Conservation (phyloP, 1,140 invertebrate genomes). For the Papilio glaucus region DNA sequence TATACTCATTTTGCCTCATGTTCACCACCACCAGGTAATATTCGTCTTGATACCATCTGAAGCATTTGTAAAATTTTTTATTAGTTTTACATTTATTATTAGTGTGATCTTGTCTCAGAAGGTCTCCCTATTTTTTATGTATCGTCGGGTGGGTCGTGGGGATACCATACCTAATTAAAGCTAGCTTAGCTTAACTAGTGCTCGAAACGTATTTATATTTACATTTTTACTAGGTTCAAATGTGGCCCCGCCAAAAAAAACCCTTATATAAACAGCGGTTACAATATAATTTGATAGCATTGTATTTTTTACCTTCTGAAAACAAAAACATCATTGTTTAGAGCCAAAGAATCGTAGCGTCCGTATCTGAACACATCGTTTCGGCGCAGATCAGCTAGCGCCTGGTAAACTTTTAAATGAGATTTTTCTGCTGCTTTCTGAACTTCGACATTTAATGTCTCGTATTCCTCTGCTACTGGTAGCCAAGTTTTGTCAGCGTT, state of each 20-base stretch:
- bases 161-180: too few species aligned
- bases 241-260: too few species aligned
- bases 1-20: constrained; percentile 57
- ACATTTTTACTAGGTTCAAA: too few species aligned
- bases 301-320: constrained; percentile 60
- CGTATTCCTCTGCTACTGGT: constrained; percentile 87
- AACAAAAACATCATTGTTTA: constrained; percentile 69
- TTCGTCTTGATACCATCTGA: constrained; percentile 64
- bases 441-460: constrained; percentile 82
- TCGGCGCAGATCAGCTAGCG: constrained; percentile 58
- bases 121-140: too few species aligned
- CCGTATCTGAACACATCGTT: constrained; percentile 65
- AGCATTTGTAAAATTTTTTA: too few species aligned
- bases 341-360: constrained; percentile 69
- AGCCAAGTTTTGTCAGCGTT: constrained; percentile 86
- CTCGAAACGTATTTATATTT: too few species aligned
- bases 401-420: constrained; percentile 78
- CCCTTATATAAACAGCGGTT: constrained; percentile 7
- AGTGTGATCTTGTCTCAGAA: too few species aligned
- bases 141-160: too few species aligned
- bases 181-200: too few species aligned
- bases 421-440: constrained; percentile 70
- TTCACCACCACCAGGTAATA: constrained; percentile 67
- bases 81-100: too few species aligned
- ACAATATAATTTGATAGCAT: too few species aligned